Evolutionary conservation across 1,140 invertebrate genomes (phyloP).

Genomic region (Pararge aegeria): DNA sequence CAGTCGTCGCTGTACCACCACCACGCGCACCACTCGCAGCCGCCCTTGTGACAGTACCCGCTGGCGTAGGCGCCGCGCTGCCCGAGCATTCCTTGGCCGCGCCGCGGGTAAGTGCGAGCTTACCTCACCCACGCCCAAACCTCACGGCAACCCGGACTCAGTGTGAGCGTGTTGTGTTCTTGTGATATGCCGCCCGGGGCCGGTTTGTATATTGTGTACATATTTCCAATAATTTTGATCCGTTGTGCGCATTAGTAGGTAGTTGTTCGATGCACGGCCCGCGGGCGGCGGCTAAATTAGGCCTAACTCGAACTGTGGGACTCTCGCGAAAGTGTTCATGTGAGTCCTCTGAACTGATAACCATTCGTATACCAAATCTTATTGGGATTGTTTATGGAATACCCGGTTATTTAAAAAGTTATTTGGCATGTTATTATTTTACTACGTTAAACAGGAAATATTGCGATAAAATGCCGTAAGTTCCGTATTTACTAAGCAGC

Average conservation of each 20-base stretch:
- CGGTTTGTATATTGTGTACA: constrained; percentile 61
- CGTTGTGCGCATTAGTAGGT: constrained; percentile 59
- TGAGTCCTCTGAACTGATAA: constrained; percentile 45
- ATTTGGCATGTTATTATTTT: background rate
- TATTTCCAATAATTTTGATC: constrained; percentile 60
- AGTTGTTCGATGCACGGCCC: constrained; percentile 51
- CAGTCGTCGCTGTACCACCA: constrained; percentile 88
- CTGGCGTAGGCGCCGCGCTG: constrained; percentile 68
- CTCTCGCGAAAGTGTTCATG: constrained; percentile 61
- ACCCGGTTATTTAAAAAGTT: constrained; percentile 18
- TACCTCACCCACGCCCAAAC: constrained; percentile 32
- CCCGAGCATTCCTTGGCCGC: constrained; percentile 48
- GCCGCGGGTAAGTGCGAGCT: constrained; percentile 43
- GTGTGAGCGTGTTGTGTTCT: constrained; percentile 73
- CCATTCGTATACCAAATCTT: constrained; percentile 55
- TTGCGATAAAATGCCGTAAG: constrained; percentile 4
- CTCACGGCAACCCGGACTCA: constrained; percentile 64
- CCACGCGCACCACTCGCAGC: constrained; percentile 84
- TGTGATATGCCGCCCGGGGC: constrained; percentile 60
- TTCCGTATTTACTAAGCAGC: background rate
- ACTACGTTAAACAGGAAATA: background rate
- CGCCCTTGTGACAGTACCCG: constrained; percentile 76
- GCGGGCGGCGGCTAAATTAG: constrained; percentile 55
- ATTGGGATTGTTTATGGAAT: constrained; percentile 29
- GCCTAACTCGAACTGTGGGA: constrained; percentile 57